Evolutionary conservation across 2,113 vertebrate genomes (phyloP), one percentile per base, ranked within the genome.

Genomic region (Prochilodus magdalenae): DNA sequence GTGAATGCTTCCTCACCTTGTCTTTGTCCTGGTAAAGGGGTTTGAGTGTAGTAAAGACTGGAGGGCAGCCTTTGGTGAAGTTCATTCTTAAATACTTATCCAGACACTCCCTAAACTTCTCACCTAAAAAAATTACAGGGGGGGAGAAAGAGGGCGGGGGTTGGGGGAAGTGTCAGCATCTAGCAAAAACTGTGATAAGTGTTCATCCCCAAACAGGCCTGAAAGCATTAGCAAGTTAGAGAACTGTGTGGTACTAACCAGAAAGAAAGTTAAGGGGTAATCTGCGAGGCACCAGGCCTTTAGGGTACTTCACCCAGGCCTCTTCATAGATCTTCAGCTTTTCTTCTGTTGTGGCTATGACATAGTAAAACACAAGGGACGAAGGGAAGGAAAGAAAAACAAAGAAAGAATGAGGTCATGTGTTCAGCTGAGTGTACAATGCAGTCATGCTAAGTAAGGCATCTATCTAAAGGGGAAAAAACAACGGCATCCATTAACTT

Each of bases 31-130:
- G 94, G 92, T 99, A 99, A 63, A 99, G 93, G 0, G 97, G 97
- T 76, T 97, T 95, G 87, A 99, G 94, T n/a, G 98, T 99, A 87
- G 98, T 99, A 90, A 99, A 99, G 87, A 99, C 96, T 0, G 98
- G 98, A 44, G 97, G 98, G 73, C 98, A 99, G 83, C 98, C 97
- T 91, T 99, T 99, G 89, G 97, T 99, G 92, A 99, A 98, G 93
- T 99, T 98, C 95, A 97, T 96, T 91, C 98, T 96, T 89, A 99
- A 94, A 88, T 97, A 99, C 75, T 95, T 91, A 94, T 99, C 97
- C 93, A 99, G 93, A 92, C 96, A 97, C 84, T 98, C 97, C 89
- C 95, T 93, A 92, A 99, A 99, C 89, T 95, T 97, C 85, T 97
- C 97, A 86, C 98, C 98, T 99, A 89, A 80, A 73, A 85, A 82